Evolutionary conservation across 2,888 invertebrate genomes (phyloP), one percentile per base, ranked within the genome.

Genomic region (Conchocele bisecta): DNA sequence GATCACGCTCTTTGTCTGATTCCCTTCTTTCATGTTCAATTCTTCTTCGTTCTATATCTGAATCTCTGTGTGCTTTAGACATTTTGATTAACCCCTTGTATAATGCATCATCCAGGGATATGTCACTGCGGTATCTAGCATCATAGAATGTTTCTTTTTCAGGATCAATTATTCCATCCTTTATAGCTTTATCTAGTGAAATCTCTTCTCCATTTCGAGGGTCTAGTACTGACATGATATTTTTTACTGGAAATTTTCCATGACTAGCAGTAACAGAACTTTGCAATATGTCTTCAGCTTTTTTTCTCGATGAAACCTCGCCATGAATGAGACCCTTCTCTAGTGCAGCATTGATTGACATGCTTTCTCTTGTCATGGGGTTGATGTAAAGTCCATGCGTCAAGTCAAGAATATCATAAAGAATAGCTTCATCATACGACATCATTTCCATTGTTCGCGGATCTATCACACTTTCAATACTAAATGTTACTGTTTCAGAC

Each of bases 341-440:
- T 24, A 98, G 93, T 0, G 98, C 97, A 88, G 96, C 95, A 5
- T 94, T 93, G 50, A 98, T 93, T 20, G 95, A 95, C 54, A 97
- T 92, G 84, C 94, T 94, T 75, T 95, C 94, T 0, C 96, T 96
- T 22, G 95, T 89, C 86, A 94, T 94, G 46, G 97, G 97, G 92
- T 98, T 96, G 29, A 82, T 74, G 60, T 90, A 91, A 4, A 85
- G 73, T 15, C 90, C 89, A 39, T 80, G 81, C 28, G 79, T 96
- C 3, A 97, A 95, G 87, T 97, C 97, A 89, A 95, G 95, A 57
- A 98, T 93, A 90, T 97, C 97, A 87, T 95, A 94, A 89, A 96
- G 96, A 84, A 98, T 97, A 41, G 97, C 97, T 93, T 98, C 97
- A 79, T 97, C 92, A 83, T 98, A 93, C 13, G 97, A 96, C 46